phyloP scores from a whole-genome alignment of 2,797 vertebrate species.

The Semaprochilodus insignis region DNA sequence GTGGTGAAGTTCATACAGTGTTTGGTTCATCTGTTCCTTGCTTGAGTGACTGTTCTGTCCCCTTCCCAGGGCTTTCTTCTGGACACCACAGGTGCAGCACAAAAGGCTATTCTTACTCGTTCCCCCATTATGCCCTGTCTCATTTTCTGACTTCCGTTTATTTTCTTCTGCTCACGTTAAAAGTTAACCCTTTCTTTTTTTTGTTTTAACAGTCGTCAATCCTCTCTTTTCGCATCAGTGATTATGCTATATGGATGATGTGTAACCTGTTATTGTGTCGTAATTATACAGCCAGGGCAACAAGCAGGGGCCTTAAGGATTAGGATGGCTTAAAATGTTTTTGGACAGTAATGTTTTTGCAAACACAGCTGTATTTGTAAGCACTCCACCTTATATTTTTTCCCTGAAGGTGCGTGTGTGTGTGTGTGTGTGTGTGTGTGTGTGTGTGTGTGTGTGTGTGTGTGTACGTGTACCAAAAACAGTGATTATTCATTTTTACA shows the following conservation, averaged over 20 bases:
- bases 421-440: not conserved
- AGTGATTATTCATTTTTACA: not conserved
- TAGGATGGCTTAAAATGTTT: not conserved
- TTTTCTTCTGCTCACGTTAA: slow-evolving; percentile 11
- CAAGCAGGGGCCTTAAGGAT: not conserved
- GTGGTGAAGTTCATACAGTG: not conserved
- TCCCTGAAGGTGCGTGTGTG: no score
- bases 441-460: no score
- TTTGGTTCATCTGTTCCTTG: not conserved
- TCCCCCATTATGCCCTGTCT: slow-evolving; percentile 18
- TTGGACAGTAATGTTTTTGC: not conserved
- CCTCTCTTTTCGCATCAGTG: not conserved
- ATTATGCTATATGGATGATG: not conserved
- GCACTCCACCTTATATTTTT: no score
- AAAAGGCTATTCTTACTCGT: slow-evolving; percentile 7
- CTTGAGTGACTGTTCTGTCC: slow-evolving; percentile 27
- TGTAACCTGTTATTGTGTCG: slow-evolving; percentile 1
- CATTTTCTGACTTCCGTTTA: slow-evolving; percentile 26
- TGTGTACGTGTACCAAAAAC: not conserved
- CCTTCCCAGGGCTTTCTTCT: slow-evolving; percentile 37
- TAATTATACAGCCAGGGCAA: not conserved
- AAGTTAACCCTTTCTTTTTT: slow-evolving; percentile 27
- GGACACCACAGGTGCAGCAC: slow-evolving; percentile 41
- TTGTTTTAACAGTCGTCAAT: slow-evolving; percentile 1
- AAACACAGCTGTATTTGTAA: not conserved